phyloP scores from a whole-genome alignment of 2,797 vertebrate genomes.

The Pseudomugil tenellus region DNA sequence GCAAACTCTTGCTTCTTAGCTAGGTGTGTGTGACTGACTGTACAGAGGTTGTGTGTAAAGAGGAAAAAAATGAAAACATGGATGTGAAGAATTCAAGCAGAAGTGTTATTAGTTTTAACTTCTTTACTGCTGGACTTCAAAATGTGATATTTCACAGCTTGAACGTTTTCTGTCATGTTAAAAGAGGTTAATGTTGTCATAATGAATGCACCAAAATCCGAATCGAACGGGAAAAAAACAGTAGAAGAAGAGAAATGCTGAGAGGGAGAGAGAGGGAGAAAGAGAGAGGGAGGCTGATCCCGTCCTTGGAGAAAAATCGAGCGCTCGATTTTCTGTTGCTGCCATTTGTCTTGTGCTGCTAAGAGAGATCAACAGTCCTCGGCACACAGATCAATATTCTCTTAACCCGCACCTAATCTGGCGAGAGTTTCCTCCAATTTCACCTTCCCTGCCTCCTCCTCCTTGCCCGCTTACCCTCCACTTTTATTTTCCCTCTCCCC shows the following conservation, averaged over 20 bases:
- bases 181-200: slow-evolving; percentile 26
- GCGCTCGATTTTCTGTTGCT: slow-evolving; percentile 91
- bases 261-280: slow-evolving; percentile 13
- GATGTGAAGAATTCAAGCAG: slow-evolving; percentile 6
- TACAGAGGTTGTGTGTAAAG: slow-evolving; percentile 9
- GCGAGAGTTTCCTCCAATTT: slow-evolving; percentile 90
- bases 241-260: background rate
- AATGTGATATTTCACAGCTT: slow-evolving; percentile 30
- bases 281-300: slow-evolving; percentile 69
- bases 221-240: background rate
- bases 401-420: slow-evolving; percentile 96
- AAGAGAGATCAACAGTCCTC: slow-evolving; percentile 98
- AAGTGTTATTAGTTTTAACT: slow-evolving; percentile 11
- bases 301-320: slow-evolving; percentile 88
- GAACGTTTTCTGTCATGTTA: slow-evolving; percentile 29
- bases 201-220: slow-evolving; percentile 11
- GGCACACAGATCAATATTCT: slow-evolving; percentile 98
- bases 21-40: slow-evolving; percentile 21
- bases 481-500: slow-evolving; percentile 72
- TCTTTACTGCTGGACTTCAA: background rate
- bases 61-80: slow-evolving; percentile 3
- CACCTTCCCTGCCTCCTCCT: slow-evolving; percentile 84
- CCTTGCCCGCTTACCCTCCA: slow-evolving; percentile 70
- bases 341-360: slow-evolving; percentile 96
- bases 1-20: slow-evolving; percentile 53